phyloP scores from a whole-genome alignment of 2,797 vertebrate genomes.

The Falco columbarius region DNA sequence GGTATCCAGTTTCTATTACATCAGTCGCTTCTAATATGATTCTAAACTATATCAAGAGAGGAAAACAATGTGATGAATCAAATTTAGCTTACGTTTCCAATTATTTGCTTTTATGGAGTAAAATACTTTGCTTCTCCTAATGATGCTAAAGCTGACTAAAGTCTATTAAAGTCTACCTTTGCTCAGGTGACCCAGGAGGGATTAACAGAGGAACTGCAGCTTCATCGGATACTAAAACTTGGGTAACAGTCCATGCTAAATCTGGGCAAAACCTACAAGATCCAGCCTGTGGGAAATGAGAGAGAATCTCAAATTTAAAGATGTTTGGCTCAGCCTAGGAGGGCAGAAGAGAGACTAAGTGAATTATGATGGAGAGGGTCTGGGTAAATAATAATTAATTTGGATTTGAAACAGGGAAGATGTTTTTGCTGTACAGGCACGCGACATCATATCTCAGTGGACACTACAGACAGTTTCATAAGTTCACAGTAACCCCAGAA shows the following conservation, averaged over 20 bases:
- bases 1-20: neutral
- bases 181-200: neutral
- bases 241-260: neutral
- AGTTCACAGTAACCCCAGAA: neutral
- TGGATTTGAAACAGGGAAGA: neutral
- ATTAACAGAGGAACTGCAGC: neutral
- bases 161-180: neutral
- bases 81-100: neutral
- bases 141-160: neutral
- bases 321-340: neutral
- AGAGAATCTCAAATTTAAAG: neutral
- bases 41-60: neutral
- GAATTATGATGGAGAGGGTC: neutral
- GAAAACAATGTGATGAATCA: neutral
- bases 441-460: neutral
- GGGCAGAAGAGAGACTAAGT: neutral
- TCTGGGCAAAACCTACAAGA: neutral
- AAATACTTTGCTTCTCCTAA: neutral
- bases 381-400: neutral
- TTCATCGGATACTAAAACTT: fast-evolving
- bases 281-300: neutral
- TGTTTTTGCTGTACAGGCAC: neutral
- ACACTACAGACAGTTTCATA: neutral
- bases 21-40: neutral
- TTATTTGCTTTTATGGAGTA: neutral